Evolutionary conservation across 2,113 vertebrate species (phyloP).

Genomic region (Phasianus colchicus): DNA sequence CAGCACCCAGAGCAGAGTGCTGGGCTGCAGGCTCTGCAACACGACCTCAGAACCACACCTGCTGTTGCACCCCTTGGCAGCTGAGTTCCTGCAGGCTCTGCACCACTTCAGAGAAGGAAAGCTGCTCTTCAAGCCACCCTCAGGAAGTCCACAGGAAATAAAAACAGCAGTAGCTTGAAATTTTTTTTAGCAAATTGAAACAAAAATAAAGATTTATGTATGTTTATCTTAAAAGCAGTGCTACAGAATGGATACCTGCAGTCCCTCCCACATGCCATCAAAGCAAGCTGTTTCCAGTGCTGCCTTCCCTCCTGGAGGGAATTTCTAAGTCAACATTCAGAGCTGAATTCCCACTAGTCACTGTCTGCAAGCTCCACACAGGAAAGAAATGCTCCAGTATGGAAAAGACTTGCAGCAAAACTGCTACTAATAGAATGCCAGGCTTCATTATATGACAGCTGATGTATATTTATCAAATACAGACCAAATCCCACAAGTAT

Average conservation of each 20-base stretch:
- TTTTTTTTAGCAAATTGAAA: neutral
- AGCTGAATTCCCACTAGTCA: neutral
- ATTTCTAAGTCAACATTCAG: neutral
- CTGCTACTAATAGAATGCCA: neutral
- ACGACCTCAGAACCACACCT: neutral
- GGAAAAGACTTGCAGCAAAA: neutral
- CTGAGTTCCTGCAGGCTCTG: neutral
- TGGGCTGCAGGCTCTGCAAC: neutral
- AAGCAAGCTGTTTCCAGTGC: neutral
- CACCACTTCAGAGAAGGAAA: neutral
- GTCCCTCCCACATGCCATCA: neutral
- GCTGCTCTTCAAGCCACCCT: neutral
- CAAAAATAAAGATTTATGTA: neutral
- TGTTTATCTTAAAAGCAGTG: neutral
- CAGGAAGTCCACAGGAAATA: neutral
- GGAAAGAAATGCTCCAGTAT: neutral
- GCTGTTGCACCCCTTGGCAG: neutral
- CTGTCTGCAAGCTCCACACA: neutral
- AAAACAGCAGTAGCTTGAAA: neutral
- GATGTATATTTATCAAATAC: neutral
- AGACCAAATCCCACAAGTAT: neutral
- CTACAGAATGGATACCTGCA: neutral
- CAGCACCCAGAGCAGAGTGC: neutral
- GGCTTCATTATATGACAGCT: neutral
- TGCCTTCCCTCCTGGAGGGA: neutral